phyloP scores from a whole-genome alignment of 2,888 invertebrate genomes.

The Melanophora roralis region DNA sequence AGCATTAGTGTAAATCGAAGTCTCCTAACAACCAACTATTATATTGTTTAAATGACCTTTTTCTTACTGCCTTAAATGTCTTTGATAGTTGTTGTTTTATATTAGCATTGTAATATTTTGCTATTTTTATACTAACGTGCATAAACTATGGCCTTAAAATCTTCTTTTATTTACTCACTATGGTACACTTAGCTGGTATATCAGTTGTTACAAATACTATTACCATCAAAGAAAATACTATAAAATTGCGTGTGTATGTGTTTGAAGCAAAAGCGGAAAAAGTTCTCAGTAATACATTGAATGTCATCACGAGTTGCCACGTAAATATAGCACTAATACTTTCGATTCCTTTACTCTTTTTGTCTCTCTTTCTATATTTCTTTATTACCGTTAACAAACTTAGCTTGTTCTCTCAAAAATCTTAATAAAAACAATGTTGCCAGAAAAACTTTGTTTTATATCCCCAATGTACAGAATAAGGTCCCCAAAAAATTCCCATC shows the following conservation, averaged over 20 bases:
- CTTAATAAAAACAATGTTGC: too few relatives aligned
- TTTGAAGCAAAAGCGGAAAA: neutral
- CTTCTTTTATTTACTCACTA: slow-evolving; percentile 23
- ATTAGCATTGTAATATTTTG: slow-evolving; percentile 8
- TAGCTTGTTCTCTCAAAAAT: neutral
- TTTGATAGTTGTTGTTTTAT: slow-evolving; percentile 3
- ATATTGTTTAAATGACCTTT: slow-evolving; percentile 12
- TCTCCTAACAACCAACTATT: neutral
- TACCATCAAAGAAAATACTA: neutral
- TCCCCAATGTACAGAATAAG: too few relatives aligned
- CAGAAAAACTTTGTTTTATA: too few relatives aligned
- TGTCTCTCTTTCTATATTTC: neutral
- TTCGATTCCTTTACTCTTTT: neutral
- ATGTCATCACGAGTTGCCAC: slow-evolving; percentile 18
- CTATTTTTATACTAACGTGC: slow-evolving; percentile 28
- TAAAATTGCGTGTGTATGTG: neutral
- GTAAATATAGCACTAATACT: slow-evolving; percentile 8
- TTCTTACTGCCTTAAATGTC: neutral
- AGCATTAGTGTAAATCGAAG: too few relatives aligned
- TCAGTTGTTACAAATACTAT: neutral
- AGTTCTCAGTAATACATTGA: neutral
- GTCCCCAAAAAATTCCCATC: too few relatives aligned
- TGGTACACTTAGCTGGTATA: slow-evolving; percentile 11
- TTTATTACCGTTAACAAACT: neutral
- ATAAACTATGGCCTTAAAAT: slow-evolving; percentile 44